Base-by-base conservation (phyloP, 2,888 invertebrate species). In the Pristionchus maxplancki region DNA sequence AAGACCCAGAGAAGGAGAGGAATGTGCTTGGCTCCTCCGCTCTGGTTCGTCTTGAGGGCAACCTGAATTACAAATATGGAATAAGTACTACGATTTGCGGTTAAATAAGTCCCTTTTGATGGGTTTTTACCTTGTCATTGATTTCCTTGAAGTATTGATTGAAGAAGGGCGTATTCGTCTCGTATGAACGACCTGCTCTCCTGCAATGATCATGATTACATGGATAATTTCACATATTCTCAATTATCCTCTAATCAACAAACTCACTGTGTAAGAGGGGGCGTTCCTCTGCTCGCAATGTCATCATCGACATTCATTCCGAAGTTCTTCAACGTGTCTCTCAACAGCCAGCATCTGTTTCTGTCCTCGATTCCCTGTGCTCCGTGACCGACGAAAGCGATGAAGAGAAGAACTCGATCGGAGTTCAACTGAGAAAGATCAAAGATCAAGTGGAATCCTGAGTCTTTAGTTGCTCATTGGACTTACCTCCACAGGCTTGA, bases 1-100 rank as follows among this genome's bases (percentile, higher is more conserved):
- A 85, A 85, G 1, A 85, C 64, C 53, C 28, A 85, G 64, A 85
- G 8, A n/a, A 40, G 31, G 3, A 85, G 85, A n/a, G 83, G 83
- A 31, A 34, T 37, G 53, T 44, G 28, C 9, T 83, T 50, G 13
- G 13, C 8, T 58, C 58, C 44, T 40, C 34, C 53, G 20, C 20
- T 17, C 24, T 83, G 20, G 20, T 20, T 58, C 6, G 24, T 58
- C 58, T 58, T 58, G n/a, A 24, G 58, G n/a, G 58, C 58, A 8
- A 58, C n/a, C 58, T 58, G 58, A n/a, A 58, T 5, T 58, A n/a
- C 44, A 44, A 44, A 44, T 44, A 58, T 1, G 58, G n/a, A 58
- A n/a, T 58, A 53, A 20, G 15, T 20, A 53, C 20, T 17, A 24
- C 0, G 5, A 53, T 20, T 53, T 17, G 20, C 0, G 5, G 20